Base-by-base conservation (phyloP, 2,888 invertebrate species). In the Mayetiola destructor region DNA sequence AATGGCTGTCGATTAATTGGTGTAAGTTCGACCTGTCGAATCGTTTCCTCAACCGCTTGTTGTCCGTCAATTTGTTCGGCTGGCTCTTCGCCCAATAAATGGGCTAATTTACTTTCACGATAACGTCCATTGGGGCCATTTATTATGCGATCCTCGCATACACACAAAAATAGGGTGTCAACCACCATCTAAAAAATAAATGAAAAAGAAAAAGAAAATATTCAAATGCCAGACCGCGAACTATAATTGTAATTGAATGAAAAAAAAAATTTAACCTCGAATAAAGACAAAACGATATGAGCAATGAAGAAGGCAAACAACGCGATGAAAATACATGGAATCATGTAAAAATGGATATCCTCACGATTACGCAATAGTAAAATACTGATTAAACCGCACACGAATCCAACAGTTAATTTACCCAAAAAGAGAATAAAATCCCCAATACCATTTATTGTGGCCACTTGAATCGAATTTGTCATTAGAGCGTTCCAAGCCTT, bases 381-480 rank as follows among this genome's bases (percentile, higher is more conserved):
- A 55, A 93, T 74, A 21, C 88, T 89, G 55, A 88, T 76, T 56
- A 82, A 78, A 29, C 88, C 90, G 0, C 89, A 88, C 5, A 88
- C 75, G 0, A 88, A 85, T 5, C 91, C 90, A 58, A 94, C 88
- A 59, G 81, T 64, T 56, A 73, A 18, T 36, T 88, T 88, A 57
- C 90, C 92, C 61, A 96, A 75, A 69, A 96, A 92, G 53, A 96
- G 75, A 60, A 95, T 85, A 68, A 94, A 93, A 71, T 92, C 92
- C 5, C 94, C 95, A 48, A 93, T 80, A 63, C 88, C 86, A 74
- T 95, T 95, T 58, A 96, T 87, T 0, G 92, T 88, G 0, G 90
- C 88, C 61, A 95, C 85, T 78, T 91, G 85, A 37, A 94, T 71
- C 0, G 84, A 85, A 70, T 93, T 90, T 66, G 80, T 82, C 39